A percentile compares a stretch with the other conserved stretches of the same genome.
Evolutionary conservation across 2,797 vertebrate genomes (phyloP).

Genomic region (Thaleichthys pacificus): DNA sequence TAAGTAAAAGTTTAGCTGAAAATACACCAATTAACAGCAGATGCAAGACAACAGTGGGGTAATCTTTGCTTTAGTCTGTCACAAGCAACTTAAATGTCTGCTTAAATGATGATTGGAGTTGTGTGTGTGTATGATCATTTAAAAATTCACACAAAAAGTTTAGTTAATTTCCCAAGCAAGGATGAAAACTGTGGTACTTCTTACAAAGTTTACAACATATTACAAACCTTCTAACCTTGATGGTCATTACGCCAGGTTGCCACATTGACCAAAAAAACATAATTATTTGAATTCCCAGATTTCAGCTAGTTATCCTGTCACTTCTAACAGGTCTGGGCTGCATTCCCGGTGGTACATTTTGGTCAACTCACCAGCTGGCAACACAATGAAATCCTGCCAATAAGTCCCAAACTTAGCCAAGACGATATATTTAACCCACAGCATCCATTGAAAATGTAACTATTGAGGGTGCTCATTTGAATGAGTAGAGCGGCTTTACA

Average conservation of each 20-base stretch:
- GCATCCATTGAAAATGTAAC: neutral
- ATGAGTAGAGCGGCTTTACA: no score
- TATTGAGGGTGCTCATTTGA: no score
- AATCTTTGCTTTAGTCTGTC: no score
- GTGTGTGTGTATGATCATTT: neutral
- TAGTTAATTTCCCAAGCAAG: neutral
- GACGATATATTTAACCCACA: neutral
- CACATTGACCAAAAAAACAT: conserved; percentile 12
- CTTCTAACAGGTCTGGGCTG: conserved; percentile 1
- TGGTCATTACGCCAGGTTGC: neutral
- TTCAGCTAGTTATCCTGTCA: conserved; percentile 2
- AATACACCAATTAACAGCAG: no score
- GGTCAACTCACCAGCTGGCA: conserved; percentile 36
- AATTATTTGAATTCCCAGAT: conserved; percentile 14
- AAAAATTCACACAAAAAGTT: neutral
- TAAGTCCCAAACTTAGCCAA: neutral
- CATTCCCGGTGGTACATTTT: conserved; percentile 8
- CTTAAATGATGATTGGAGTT: neutral
- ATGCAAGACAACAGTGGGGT: no score
- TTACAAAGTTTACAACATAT: neutral
- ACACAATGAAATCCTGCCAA: neutral
- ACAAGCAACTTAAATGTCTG: neutral
- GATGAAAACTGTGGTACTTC: neutral
- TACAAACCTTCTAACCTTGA: neutral
- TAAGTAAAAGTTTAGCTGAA: no score